Evolutionary conservation across 1,140 invertebrate genomes (phyloP), one percentile per base, ranked within the genome.

Genomic region (Andrena cerasifolii): DNA sequence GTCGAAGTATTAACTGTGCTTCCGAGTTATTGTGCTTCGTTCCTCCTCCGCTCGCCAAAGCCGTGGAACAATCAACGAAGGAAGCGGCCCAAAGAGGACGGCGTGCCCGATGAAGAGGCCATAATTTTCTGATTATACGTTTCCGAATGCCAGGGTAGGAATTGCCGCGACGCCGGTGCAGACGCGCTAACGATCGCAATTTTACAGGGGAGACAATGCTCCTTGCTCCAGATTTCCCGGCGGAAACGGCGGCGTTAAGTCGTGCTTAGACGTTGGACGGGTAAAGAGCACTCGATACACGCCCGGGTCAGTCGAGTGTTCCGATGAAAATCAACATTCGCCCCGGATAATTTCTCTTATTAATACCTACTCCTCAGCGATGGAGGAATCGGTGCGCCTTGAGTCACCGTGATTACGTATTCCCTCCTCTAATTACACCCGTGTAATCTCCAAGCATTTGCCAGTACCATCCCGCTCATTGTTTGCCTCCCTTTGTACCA

Each of bases 61-160:
- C 24, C 56, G 36, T n/a, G 70, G 65, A 59, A 74, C 66, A 79
- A 83, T 81, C 33, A 81, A 31, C 49, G 51, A 51, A 76, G 61
- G 18, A 58, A 43, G 49, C 40, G 21, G 14, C 24, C 66, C 16
- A 62, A 79, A 47, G 28, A 26, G 47, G 36, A 56, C 31, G 62
- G 18, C 7, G 28, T 5, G 67, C 28, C 5, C 62, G 49, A 73
- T 53, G 68, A 61, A 33, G 65, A 28, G 26, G 56, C 68, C 36
- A 53, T 82, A 82, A 82, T 79, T 82, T 82, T 82, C 63, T 67
- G 58, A 66, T 83, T 82, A 70, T 51, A 71, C 43, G 49, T 74
- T 82, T 78, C 51, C 45, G 43, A 45, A 74, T 54, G 59, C 16
- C 21, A 40, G 49, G 43, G 18, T 14, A 7, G 36, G 66, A 66